Base-by-base conservation (phyloP, 2,797 vertebrate genomes). In the Ciconia nigra region DNA sequence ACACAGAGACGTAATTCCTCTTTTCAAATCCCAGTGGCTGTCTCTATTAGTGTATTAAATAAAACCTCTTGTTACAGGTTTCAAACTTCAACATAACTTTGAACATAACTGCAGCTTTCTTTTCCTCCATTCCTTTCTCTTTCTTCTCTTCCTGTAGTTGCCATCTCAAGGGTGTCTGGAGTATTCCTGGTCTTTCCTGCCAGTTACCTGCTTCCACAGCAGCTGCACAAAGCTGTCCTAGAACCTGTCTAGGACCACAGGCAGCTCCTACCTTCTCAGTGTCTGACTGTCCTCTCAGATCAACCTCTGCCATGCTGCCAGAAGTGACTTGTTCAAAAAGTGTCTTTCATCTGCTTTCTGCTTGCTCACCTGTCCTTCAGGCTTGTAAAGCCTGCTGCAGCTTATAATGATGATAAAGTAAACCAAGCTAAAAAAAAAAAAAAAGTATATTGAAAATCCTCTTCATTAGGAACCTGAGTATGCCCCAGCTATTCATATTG, bases 301-400 rank as follows among this genome's bases (percentile, higher is more conserved):
- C 94, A 88, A 79, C 77, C 44, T 90, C 70, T 93, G 74, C 77
- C 59, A 46, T 41, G 37, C 85, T 90, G 73, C 54, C 41, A 84
- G 44, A 87, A 95, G 29, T 70, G 33, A 82, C 80, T 89, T 59
- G 66, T 76, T 84, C 57, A 87, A 58, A 93, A 94, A 46, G 41
- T 31, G 26, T 18, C 81, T 89, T 96, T 97, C 72, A 91, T 83
- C 63, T 70, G 20, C 89, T 89, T 89, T 90, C 58, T 96, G 55
- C 88, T 96, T 80, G 29, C 57, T 93, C 88, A 90, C 71, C 55
- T 89, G 73, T 87, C 88, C 91, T 96, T 84, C 65, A 83, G 77
- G 52, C 66, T 93, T 1, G 3, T 83, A 82, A 92, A 79, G 37
- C 47, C 44, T 42, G 37, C 59, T 73, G 65, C 54, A 82, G 70